A percentile compares a stretch with the other conserved stretches of the same genome.
These are phyloP conservation scores for Protosalanx chinensis DNA, from an alignment of 2,797 vertebrate species.

Conservation along the genomic window DNA sequence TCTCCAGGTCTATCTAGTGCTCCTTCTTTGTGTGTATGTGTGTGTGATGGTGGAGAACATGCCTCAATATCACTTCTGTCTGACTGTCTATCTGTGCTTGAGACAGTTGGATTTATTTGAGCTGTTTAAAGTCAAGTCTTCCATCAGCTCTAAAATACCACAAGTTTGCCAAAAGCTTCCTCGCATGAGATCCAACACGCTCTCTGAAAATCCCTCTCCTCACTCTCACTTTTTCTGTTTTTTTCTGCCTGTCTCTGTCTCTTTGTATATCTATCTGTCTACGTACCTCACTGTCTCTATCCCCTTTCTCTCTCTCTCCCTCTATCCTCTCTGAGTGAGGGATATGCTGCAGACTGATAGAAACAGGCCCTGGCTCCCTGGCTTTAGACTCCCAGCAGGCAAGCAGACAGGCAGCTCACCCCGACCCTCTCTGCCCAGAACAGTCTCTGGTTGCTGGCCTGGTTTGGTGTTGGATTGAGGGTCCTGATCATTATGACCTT, in stretches of 20 bases:
- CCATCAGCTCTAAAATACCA: conserved; percentile 31
- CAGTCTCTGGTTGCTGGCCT: conserved; percentile 32
- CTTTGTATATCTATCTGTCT: background rate
- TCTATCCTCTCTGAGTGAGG: conserved; percentile 5
- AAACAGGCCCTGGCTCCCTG: conserved; percentile 36
- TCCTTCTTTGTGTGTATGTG: conserved; percentile 34
- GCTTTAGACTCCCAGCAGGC: conserved; percentile 29
- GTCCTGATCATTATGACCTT: conserved; percentile 10
- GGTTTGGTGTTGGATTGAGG: background rate
- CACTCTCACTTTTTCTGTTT: background rate
- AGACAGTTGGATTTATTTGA: background rate
- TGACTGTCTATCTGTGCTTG: conserved; percentile 24
- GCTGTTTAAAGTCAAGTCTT: conserved; percentile 38
- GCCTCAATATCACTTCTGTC: conserved; percentile 36
- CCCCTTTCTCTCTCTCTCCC: background rate
- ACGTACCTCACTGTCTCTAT: background rate
- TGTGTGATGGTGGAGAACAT: conserved; percentile 40
- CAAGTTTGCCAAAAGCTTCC: conserved; percentile 17
- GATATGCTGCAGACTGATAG: conserved; percentile 11
- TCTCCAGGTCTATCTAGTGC: background rate
- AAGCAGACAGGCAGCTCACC: background rate
- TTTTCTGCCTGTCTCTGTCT: background rate
- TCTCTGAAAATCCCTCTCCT: conserved; percentile 9
- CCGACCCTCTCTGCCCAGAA: conserved; percentile 32
- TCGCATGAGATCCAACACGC: conserved; percentile 6